phyloP scores from a whole-genome alignment of 2,113 vertebrate species.

The Apaloderma vittatum region DNA sequence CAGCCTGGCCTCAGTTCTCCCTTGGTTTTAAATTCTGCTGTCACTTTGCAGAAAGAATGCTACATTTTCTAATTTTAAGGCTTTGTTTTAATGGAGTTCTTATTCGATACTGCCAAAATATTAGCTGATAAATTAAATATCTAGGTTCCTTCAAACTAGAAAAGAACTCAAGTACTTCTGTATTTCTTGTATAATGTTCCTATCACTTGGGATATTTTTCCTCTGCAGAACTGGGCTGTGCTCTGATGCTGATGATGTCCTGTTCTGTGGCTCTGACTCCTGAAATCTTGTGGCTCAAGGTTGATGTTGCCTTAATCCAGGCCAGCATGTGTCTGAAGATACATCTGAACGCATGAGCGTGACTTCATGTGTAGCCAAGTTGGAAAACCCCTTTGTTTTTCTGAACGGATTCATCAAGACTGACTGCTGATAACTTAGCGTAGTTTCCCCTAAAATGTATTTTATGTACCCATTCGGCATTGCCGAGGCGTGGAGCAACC shows the following conservation, averaged over 20 bases:
- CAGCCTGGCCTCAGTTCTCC: neutral
- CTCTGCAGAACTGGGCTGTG: neutral
- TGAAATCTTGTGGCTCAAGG: neutral
- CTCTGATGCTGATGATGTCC: neutral
- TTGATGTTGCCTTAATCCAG: neutral
- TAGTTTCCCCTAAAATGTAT: neutral
- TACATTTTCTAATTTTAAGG: neutral
- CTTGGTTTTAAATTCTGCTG: neutral
- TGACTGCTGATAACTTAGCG: neutral
- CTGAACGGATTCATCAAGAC: neutral
- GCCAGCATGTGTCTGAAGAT: neutral
- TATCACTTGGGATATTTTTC: neutral
- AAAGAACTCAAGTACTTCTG: neutral
- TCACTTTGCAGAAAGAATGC: neutral
- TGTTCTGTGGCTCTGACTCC: neutral
- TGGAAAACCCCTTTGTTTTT: neutral
- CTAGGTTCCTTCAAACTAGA: neutral
- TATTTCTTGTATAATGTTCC: neutral
- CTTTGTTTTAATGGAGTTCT: neutral
- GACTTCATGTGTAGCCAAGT: neutral
- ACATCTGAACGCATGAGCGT: neutral
- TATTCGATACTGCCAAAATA: neutral
- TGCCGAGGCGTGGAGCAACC: neutral
- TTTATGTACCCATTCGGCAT: neutral
- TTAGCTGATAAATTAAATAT: neutral